Evolutionary conservation across 2,888 invertebrate species (phyloP), one percentile per base, ranked within the genome.

Genomic region (Orchesellides sinensis): DNA sequence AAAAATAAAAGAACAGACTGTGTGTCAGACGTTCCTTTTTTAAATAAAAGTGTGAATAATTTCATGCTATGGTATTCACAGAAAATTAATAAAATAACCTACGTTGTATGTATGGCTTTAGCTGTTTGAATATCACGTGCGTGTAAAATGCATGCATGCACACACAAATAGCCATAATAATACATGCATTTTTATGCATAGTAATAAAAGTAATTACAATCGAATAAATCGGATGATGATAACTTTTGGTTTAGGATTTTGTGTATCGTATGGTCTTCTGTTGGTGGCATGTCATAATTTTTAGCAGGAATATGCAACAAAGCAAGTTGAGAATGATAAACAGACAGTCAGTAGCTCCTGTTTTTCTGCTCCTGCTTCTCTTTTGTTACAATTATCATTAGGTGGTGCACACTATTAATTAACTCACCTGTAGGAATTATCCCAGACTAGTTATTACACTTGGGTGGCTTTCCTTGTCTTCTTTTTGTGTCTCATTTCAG

Each of bases 391-490:
- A 75, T 75, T 65, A 54, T 56, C 54, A 75, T 66, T 65, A 75
- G 66, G 66, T 75, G 75, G 56, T 75, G 75, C 54, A 66, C 66
- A 65, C 63, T 75, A 75, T 54, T 75, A 75, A 75, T 75, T 75
- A 75, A 54, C 75, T 54, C 54, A 75, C 65, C 65, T 66, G 54
- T 65, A 66, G 45, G 19, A 75, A 66, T 75, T 66, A 56, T 21
- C 52, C 35, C 35, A 54, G 75, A 75, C 52, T 56, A 54, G 66
- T 75, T 52, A 75, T 66, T 75, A 75, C 56, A 54, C 75, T 54
- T 75, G 75, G 75, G 75, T 75, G 75, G 75, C 75, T 66, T 66
- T 49, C 14, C 25, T 45, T 65, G 40, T 40, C 65, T 65, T 52
- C n/a, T n/a, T 25, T 45, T 12, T 40, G 45, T 65, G 40, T 45